Evolutionary conservation across 2,888 invertebrate genomes (phyloP), one percentile per base, ranked within the genome.

Genomic region (Troilus luridus): DNA sequence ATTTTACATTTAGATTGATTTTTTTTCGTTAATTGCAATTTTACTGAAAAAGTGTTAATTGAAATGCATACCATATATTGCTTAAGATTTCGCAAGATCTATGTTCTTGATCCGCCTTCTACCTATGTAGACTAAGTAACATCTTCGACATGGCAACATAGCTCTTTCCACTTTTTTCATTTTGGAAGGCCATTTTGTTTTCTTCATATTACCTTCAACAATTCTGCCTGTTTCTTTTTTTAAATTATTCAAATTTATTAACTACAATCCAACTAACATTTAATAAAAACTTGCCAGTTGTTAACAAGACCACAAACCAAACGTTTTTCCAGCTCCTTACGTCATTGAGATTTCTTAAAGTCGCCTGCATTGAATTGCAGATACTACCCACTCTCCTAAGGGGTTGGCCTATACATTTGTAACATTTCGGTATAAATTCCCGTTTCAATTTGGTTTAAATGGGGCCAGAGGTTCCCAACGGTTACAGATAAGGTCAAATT

Each of bases 291-390:
- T 67, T 67, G 17, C 0, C 7, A 27, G 8, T 27, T 27, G 17
- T 77, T 41, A 77, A 77, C 72, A 77, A 77, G 72, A 77, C 72
- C 72, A 19, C 72, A 77, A 77, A 77, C 72, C 72, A 5, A 27
- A 77, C 27, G 41, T 77, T 77, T 77, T 77, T 77, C 41, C 24
- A 24, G 17, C 7, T 17, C 41, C 72, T 77, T 77, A 41, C 72
- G 41, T 41, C 72, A 77, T 14, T 41, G 14, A 17, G 72, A 19
- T 77, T 77, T 27, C 41, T 77, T 41, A 77, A 77, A 17, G 72
- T 77, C 19, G 27, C 21, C 12, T 77, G 27, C 72, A 77, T 77
- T 77, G 72, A 77, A 77, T 77, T 77, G 72, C 72, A 77, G 72
- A 77, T 77, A 77, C 72, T 6, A 9, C 17, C 72, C 72, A 19